Evolutionary conservation across 2,797 vertebrate genomes (phyloP), one percentile per base, ranked within the genome.

Genomic region (Euphonia xanthogaster): DNA sequence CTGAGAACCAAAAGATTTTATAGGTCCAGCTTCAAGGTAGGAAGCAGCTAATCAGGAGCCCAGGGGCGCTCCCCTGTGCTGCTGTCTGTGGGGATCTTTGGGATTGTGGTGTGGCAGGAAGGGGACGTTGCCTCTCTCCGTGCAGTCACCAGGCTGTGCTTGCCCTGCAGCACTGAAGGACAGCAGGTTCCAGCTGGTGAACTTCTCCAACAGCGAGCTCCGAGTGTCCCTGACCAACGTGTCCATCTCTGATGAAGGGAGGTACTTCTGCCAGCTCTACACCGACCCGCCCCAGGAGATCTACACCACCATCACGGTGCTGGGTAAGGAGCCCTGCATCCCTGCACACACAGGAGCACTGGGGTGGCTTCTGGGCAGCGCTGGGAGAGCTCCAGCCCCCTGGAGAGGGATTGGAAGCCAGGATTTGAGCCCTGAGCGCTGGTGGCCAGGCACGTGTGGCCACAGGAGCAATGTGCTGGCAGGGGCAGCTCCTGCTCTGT

Each of bases 181-280:
- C 97, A 98, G 98, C 96, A 98, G 99, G 93, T 99, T 99, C 97
- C 99, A 99, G 98, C 98, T 99, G 98, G 99, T 99, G 97, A 99
- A 99, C 98, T 99, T 99, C 98, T 99, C 99, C 48, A 99, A 99
- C 98, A 99, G 99, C 22, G 99, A 99, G 98, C 98, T 99, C 90
- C 98, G 98, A 66, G 99, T 99, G 96, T 99, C 99, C 3, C 97
- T 99, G 98, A 99, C 99, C 23, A 99, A 99, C 7, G 99, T 99
- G 96, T 99, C 99, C 24, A 98, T 99, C 94, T 99, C 98, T 61
- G 99, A 99, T 24, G 99, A 99, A 94, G 99, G 99, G 72, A 98
- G 98, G 96, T 99, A 99, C 84, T 99, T 99, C 94, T 99, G 99
- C 97, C 99, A 99, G 98, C 99, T 99, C 88, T 99, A 99, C 98